Conservation (phyloP, 2,113 vertebrate genomes). For the Cephalopholis sonnerati region DNA sequence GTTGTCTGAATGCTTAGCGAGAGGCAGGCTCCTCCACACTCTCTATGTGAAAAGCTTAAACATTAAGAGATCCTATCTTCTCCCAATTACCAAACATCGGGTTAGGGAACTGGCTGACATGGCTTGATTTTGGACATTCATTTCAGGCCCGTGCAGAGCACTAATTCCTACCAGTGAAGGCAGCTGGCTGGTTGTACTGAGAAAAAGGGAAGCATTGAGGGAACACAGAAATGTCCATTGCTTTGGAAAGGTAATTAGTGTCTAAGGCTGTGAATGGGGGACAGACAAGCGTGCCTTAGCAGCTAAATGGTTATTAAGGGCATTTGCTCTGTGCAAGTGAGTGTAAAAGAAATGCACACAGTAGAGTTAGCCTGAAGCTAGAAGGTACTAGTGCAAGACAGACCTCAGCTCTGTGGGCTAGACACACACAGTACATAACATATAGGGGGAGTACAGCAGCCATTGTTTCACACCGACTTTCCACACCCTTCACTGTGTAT, state of each 20-base stretch:
- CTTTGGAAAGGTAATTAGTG: slow-evolving; percentile 82
- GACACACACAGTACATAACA: slow-evolving; percentile 7
- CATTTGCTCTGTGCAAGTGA: slow-evolving; percentile 77
- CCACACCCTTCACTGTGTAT: slow-evolving; percentile 22
- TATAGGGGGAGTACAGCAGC: slow-evolving; percentile 20
- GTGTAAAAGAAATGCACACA: slow-evolving; percentile 70
- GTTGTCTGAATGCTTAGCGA: slow-evolving; percentile 7
- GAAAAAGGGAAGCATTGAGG: slow-evolving; percentile 77
- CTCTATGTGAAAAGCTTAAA: too few species aligned
- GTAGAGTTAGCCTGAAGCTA: slow-evolving; percentile 54
- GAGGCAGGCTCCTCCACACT: not conserved
- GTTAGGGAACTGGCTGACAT: slow-evolving; percentile 9
- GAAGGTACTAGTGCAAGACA: slow-evolving; percentile 51
- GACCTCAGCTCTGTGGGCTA: slow-evolving; percentile 34
- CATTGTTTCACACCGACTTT: slow-evolving; percentile 28
- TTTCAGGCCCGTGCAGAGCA: slow-evolving; percentile 52
- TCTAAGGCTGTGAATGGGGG: slow-evolving; percentile 75
- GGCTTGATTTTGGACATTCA: slow-evolving; percentile 51
- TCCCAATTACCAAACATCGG: not conserved
- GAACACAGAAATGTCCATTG: slow-evolving; percentile 77
- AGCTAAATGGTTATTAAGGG: slow-evolving; percentile 85
- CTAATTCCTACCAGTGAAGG: slow-evolving; percentile 60
- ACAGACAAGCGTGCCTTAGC: slow-evolving; percentile 80
- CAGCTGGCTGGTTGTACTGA: slow-evolving; percentile 72
- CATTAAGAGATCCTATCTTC: too few species aligned